Base-by-base conservation (phyloP, 2,113 vertebrate genomes). In the Deroptyus accipitrinus region DNA sequence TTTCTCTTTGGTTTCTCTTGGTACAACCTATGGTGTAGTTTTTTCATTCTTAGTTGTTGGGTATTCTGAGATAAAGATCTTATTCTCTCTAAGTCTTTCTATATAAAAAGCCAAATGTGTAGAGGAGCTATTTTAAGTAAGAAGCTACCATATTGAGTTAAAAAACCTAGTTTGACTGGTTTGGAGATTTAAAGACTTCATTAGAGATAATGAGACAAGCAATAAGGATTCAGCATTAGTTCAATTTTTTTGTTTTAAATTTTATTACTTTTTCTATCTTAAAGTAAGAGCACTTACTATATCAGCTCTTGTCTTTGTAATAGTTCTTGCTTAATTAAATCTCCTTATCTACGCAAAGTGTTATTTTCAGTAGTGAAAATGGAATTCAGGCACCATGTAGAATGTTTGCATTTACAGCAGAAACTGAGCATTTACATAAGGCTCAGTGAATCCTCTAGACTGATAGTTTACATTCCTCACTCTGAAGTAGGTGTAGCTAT, bases 361-460 rank as follows among this genome's bases (percentile, higher is more conserved):
- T 63, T 92, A 35, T 88, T 96, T 92, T 69, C 74, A 46, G 3
- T 23, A 5, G 5, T 55, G 76, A 49, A 80, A 92, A 94, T 54
- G 63, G 72, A 95, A 76, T 51, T 55, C 30, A 17, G 67, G 37
- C 16, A 24, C 54, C 31, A 27, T 41, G 74, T 63, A 51, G 68
- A 63, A 72, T 90, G 78, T 96, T 97, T 96, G 73, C 84, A 83
- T 91, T 95, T 94, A 61, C 67, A 83, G 27, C 74, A 91, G 83
- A 82, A 81, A 67, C 20, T 94, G 88, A 95, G 92, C 94, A 35
- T 97, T 97, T 96, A 33, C 52, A 15, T 39, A 42, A 64, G 64
- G 75, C 81, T 94, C 75, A 68, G 74, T 13, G 90, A 81, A 61
- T 62, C 51, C 80, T 92, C 63, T 51, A 48, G 76, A 79, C 87